These are phyloP conservation scores for Lepisosteus oculatus DNA, from an alignment of 2,113 vertebrate species.

Conservation along the genomic window DNA sequence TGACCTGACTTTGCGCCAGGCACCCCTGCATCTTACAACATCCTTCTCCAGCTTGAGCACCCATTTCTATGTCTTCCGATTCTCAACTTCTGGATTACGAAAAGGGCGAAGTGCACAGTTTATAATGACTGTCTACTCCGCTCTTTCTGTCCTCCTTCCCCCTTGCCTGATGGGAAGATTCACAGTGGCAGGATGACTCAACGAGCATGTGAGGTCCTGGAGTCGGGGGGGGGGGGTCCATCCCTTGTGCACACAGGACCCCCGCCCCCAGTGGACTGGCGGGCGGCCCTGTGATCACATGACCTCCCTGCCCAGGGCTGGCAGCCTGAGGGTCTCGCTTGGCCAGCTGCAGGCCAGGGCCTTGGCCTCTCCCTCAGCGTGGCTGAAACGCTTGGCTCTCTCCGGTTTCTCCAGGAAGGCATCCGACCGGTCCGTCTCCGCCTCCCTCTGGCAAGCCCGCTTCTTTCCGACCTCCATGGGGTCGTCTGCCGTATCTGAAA, in stretches of 20 bases:
- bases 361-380: background rate
- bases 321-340: background rate
- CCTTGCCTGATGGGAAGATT: too few species aligned
- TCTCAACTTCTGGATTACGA: too few species aligned
- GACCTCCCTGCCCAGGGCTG: constrained; percentile 18
- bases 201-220: too few species aligned
- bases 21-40: too few species aligned
- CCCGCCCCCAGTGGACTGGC: too few species aligned
- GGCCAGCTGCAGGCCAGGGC: constrained; percentile 10
- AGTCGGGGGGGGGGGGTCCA: background rate
- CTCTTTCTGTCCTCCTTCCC: too few species aligned
- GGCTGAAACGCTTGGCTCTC: constrained; percentile 3
- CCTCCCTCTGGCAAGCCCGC: constrained; percentile 17
- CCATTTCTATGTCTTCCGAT: too few species aligned
- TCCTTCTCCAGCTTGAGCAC: too few species aligned
- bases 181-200: too few species aligned
- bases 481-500: constrained; percentile 33
- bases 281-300: background rate
- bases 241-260: background rate
- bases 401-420: background rate
- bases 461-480: constrained; percentile 43
- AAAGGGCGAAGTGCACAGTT: too few species aligned
- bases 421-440: background rate
- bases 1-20: too few species aligned
- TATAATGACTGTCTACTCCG: too few species aligned